Conservation (phyloP, 1,140 invertebrate genomes). For the Aphelinus atriplicis region DNA sequence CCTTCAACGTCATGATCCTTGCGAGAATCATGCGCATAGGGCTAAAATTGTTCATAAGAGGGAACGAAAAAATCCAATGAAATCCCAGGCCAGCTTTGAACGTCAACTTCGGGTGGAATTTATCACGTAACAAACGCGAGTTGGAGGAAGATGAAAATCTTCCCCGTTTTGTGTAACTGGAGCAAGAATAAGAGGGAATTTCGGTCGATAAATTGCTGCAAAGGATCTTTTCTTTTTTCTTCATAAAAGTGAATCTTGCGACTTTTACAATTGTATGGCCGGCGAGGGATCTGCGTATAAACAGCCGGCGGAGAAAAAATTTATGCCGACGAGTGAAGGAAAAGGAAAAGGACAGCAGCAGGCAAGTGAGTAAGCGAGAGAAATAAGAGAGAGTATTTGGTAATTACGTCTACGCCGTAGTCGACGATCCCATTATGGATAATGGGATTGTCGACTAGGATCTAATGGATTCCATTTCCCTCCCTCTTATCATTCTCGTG, state of each 20-base stretch:
- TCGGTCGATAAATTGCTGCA: conserved; percentile 3
- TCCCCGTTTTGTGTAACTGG: background rate
- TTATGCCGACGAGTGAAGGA: background rate
- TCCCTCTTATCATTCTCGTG: conserved; percentile 2
- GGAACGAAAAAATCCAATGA: background rate
- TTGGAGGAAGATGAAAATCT: conserved; percentile 3
- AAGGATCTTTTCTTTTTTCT: background rate
- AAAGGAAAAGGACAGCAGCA: background rate
- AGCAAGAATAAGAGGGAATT: background rate
- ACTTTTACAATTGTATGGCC: background rate
- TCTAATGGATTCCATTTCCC: conserved; percentile 35
- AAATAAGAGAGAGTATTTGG: conserved; percentile 15
- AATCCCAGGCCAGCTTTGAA: conserved; percentile 15
- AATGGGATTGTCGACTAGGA: conserved; percentile 38
- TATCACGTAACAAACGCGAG: conserved; percentile 1
- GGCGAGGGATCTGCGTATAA: no score
- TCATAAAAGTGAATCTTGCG: conserved; percentile 10
- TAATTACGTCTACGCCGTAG: conserved; percentile 29
- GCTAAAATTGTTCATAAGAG: background rate
- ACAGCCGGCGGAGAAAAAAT: no score
- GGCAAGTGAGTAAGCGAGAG: conserved; percentile 1
- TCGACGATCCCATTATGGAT: conserved; percentile 39
- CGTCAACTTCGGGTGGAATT: conserved; percentile 9
- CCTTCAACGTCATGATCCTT: no score
- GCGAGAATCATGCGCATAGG: no score